Evolutionary conservation across 2,797 vertebrate species (phyloP).

Genomic region (Stomatorhinus walkeri): DNA sequence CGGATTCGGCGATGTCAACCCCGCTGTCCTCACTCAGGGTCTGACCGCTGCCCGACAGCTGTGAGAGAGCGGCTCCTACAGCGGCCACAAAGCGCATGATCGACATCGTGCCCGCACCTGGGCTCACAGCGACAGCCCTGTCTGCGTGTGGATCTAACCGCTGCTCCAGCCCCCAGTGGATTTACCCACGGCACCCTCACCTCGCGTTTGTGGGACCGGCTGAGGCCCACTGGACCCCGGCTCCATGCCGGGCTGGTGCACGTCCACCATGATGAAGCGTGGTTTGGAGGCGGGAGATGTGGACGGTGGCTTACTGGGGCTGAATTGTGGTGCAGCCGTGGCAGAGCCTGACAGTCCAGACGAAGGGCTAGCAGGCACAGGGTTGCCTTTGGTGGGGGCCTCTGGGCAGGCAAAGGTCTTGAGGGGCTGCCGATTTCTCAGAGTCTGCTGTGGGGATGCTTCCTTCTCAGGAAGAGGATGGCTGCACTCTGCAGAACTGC

Average conservation of each 20-base stretch:
- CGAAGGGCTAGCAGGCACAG: conserved; percentile 25
- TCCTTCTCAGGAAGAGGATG: conserved; percentile 43
- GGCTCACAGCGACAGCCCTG: not conserved
- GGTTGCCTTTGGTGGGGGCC: conserved; percentile 57
- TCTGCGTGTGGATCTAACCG: not conserved
- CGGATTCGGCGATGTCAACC: conserved; percentile 77
- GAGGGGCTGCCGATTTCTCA: conserved; percentile 56
- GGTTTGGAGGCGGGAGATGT: conserved; percentile 54
- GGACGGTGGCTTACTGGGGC: conserved; percentile 38
- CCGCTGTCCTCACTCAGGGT: conserved; percentile 95
- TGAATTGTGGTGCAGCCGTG: conserved; percentile 44
- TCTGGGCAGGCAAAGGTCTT: conserved; percentile 75
- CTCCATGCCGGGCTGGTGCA: conserved; percentile 75
- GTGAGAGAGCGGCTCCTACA: conserved; percentile 79
- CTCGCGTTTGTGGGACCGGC: conserved; percentile 70
- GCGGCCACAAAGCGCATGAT: not conserved
- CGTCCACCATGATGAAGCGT: conserved; percentile 67
- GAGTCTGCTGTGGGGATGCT: conserved; percentile 51
- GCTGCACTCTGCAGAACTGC: conserved; percentile 47
- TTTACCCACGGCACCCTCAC: conserved; percentile 47
- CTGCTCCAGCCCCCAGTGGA: not conserved
- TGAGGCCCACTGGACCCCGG: conserved; percentile 65
- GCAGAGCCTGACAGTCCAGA: conserved; percentile 43
- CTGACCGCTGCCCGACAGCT: conserved; percentile 92
- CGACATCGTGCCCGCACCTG: not conserved